phyloP scores from a whole-genome alignment of 2,797 vertebrate species.

The Hybognathus amarus region DNA sequence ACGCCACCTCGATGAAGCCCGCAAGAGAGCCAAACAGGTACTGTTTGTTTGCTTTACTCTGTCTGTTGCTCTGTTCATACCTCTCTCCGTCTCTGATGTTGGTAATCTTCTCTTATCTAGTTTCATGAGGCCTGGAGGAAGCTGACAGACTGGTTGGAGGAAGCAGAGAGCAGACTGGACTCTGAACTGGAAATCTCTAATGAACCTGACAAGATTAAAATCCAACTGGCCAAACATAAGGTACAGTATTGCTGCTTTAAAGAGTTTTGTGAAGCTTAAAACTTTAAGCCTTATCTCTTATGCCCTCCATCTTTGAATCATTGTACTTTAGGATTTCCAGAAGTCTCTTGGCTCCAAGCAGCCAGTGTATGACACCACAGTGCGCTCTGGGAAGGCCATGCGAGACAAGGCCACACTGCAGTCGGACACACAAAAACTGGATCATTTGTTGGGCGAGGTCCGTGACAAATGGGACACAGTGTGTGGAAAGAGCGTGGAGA shows the following conservation, averaged over 20 bases:
- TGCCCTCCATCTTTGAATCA: neutral
- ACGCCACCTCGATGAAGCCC: constrained; percentile 91
- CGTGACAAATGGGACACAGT: constrained; percentile 99
- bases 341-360: constrained; percentile 96
- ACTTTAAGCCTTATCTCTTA: neutral
- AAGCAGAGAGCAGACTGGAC: constrained; percentile 94
- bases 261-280: neutral
- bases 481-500: constrained; percentile 97
- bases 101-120: constrained; percentile 67
- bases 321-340: constrained; percentile 89
- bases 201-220: constrained; percentile 98
- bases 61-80: neutral
- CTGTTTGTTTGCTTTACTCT: neutral
- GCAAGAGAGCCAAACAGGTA: constrained; percentile 98
- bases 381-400: constrained; percentile 92
- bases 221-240: constrained; percentile 96
- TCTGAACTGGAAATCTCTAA: constrained; percentile 98
- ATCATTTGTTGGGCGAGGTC: constrained; percentile 93
- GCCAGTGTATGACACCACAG: constrained; percentile 96
- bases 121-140: constrained; percentile 99
- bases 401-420: constrained; percentile 92
- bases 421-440: constrained; percentile 91
- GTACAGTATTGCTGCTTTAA: constrained; percentile 66
- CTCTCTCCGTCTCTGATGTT: neutral
- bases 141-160: constrained; percentile 95